phyloP scores from a whole-genome alignment of 2,888 invertebrate genomes.

The Auanema sp. region DNA sequence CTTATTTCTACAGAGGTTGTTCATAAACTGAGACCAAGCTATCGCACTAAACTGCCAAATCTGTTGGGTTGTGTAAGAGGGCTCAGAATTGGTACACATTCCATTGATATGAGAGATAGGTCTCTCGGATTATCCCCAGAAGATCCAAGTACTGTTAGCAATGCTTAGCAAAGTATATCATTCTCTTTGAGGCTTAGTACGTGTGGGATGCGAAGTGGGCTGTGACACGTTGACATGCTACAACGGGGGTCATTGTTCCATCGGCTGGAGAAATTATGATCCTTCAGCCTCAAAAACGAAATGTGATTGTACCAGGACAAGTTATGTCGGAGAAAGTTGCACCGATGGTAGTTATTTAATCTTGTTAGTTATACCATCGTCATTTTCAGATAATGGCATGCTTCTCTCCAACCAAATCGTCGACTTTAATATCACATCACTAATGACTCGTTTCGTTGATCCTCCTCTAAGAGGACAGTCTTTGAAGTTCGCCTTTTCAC shows the following conservation, averaged over 20 bases:
- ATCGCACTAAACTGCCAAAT: constrained; percentile 43
- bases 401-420: constrained; percentile 18
- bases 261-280: constrained; percentile 52
- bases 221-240: constrained; percentile 48
- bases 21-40: constrained; percentile 28
- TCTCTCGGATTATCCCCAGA: constrained; percentile 15
- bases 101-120: constrained; percentile 30
- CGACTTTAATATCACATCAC: constrained; percentile 42
- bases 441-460: constrained; percentile 24
- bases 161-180: neutral
- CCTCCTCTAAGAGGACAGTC: constrained; percentile 29
- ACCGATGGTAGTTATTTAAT: constrained; percentile 7
- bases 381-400: constrained; percentile 12
- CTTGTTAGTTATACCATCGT: neutral
- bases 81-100: constrained; percentile 32
- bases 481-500: constrained; percentile 49
- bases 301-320: constrained; percentile 56
- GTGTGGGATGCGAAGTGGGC: constrained; percentile 47
- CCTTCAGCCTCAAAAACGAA: constrained; percentile 37
- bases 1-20: constrained; percentile 24
- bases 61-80: constrained; percentile 57
- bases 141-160: constrained; percentile 15
- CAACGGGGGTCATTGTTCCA: constrained; percentile 57
- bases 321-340: constrained; percentile 49
- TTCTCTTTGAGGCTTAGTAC: constrained; percentile 31